These are phyloP conservation scores for Pteruthius melanotis DNA, from an alignment of 2,113 vertebrate genomes.

Conservation along the genomic window DNA sequence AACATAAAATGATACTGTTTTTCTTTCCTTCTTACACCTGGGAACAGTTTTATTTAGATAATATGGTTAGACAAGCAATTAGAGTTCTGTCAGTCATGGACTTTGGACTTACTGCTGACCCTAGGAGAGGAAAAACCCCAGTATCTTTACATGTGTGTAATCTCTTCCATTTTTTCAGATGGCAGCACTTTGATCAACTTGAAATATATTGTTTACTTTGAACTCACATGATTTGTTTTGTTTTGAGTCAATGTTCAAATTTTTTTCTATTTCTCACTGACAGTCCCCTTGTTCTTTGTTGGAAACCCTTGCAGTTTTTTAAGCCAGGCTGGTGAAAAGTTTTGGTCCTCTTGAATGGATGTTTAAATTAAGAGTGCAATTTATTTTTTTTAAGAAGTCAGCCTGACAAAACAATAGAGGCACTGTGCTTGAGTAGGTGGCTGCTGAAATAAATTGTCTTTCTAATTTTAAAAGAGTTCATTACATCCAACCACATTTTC, in stretches of 20 bases:
- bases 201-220: neutral
- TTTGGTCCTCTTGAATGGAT: neutral
- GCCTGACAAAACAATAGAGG: neutral
- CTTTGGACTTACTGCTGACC: neutral
- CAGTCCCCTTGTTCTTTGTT: neutral
- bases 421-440: neutral
- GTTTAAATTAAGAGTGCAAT: neutral
- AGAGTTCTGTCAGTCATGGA: neutral
- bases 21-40: neutral
- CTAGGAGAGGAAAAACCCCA: fast-evolving
- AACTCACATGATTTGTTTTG: neutral
- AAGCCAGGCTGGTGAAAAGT: neutral
- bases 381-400: neutral
- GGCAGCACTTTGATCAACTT: neutral
- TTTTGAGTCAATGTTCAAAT: neutral
- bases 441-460: neutral
- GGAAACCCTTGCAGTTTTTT: neutral
- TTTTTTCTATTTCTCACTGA: neutral
- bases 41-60: neutral
- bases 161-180: neutral
- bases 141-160: neutral
- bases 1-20: neutral
- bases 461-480: conserved; percentile 6
- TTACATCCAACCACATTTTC: neutral
- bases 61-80: neutral